Percentiles rank a stretch among this genome's conserved stretches.
Conservation (phyloP, 1,140 invertebrate species). For the Scaptomyza pallida region DNA sequence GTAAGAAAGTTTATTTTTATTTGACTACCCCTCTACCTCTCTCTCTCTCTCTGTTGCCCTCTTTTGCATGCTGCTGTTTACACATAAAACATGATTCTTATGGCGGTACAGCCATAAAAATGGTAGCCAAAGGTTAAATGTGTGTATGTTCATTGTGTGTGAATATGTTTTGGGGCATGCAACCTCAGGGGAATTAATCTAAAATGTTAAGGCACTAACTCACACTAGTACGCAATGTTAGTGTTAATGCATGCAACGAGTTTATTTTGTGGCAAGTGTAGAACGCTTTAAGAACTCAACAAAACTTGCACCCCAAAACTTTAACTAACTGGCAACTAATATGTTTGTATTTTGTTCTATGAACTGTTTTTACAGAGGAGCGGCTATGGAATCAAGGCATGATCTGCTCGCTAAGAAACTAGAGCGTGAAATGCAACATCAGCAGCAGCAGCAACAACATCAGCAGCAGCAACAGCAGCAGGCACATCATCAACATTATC, state of each 20-base stretch:
- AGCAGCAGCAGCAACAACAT: slow-evolving; percentile 68
- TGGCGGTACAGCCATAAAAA: slow-evolving; percentile 37
- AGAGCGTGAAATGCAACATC: slow-evolving; percentile 79
- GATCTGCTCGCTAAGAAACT: slow-evolving; percentile 83
- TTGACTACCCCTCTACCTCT: too few relatives aligned
- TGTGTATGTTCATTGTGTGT: slow-evolving; percentile 6
- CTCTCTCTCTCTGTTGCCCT: too few relatives aligned
- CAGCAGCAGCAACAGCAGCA: slow-evolving; percentile 65
- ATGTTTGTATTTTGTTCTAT: slow-evolving; percentile 10
- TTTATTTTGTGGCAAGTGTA: slow-evolving; percentile 1
- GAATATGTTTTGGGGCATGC: not conserved
- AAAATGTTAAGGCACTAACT: not conserved
- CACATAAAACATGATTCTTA: slow-evolving; percentile 48
- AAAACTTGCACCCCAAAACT: slow-evolving; percentile 5
- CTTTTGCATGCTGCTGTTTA: slow-evolving; percentile 42
- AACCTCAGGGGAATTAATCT: not conserved
- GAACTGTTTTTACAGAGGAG: slow-evolving; percentile 78
- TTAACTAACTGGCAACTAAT: slow-evolving; percentile 14
- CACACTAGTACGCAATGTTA: not conserved
- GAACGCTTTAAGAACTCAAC: slow-evolving; percentile 13
- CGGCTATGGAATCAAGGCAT: slow-evolving; percentile 84
- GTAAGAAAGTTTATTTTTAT: slow-evolving; percentile 17
- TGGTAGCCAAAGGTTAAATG: slow-evolving; percentile 15
- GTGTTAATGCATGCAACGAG: not conserved
- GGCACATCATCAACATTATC: slow-evolving; percentile 64